A percentile compares a stretch with the other conserved stretches of the same genome.
These are phyloP conservation scores for Heteromyza rotundicornis DNA, from an alignment of 2,888 invertebrate genomes.

Conservation along the genomic window DNA sequence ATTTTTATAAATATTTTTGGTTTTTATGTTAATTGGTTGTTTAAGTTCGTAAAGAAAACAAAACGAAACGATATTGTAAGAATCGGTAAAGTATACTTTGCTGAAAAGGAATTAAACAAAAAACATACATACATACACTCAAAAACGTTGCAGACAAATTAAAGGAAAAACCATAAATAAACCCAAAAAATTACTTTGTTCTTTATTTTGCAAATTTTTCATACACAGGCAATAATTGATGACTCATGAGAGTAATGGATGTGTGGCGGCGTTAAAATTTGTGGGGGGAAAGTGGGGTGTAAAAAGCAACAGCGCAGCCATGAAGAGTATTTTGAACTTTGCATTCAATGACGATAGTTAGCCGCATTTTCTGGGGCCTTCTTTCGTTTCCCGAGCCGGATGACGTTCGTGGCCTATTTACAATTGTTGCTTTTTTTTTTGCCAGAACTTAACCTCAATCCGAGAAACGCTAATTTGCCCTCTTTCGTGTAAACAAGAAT, in stretches of 20 bases:
- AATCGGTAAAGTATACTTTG: no score
- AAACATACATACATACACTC: no score
- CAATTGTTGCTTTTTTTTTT: background rate
- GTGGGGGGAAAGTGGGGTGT: no score
- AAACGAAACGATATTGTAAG: conserved; percentile 18
- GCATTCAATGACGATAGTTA: background rate
- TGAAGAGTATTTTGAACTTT: conserved; percentile 19
- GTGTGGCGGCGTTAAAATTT: no score
- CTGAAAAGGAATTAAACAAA: conserved; percentile 12
- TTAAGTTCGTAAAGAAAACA: conserved; percentile 11
- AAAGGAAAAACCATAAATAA: conserved; percentile 22
- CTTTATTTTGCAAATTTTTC: conserved; percentile 6
- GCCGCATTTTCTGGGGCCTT: background rate
- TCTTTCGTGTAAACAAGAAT: no score
- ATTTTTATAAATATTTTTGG: conserved; percentile 20
- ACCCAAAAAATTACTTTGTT: conserved; percentile 6
- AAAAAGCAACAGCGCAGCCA: background rate
- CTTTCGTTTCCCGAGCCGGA: no score
- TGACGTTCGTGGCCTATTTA: no score
- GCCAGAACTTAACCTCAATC: conserved; percentile 5
- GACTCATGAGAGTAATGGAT: background rate
- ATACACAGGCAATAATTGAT: background rate
- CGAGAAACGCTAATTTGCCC: no score
- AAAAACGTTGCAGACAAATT: conserved; percentile 24
- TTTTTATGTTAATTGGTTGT: conserved; percentile 25